These are phyloP conservation scores for Tylochromis polylepis DNA, from an alignment of 2,113 vertebrate species.

Conservation along the genomic window DNA sequence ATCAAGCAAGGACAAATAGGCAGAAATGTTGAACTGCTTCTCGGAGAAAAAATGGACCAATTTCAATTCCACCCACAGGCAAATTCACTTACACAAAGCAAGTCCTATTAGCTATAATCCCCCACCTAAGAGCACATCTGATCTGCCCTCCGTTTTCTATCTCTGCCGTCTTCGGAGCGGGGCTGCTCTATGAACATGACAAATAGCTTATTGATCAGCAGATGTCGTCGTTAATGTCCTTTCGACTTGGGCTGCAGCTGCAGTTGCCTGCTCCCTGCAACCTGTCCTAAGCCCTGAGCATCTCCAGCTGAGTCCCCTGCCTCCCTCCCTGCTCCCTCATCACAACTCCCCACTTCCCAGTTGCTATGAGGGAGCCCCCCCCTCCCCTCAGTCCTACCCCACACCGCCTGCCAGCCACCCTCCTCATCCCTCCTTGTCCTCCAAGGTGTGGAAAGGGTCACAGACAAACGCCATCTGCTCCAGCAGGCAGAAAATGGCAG, in stretches of 20 bases:
- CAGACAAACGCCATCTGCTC: conserved; percentile 52
- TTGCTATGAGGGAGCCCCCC: neutral
- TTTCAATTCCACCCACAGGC: conserved; percentile 7
- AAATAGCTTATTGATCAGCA: conserved; percentile 66
- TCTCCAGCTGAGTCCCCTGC: conserved; percentile 41
- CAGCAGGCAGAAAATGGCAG: conserved; percentile 28
- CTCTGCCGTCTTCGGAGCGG: neutral
- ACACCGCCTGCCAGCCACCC: neutral
- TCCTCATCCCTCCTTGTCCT: conserved; percentile 2
- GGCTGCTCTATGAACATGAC: conserved; percentile 44
- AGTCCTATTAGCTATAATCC: conserved; percentile 39
- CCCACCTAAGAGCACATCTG: conserved; percentile 13
- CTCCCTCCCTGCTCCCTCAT: neutral
- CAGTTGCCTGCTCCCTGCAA: neutral
- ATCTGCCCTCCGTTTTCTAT: conserved; percentile 15
- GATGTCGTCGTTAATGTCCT: conserved; percentile 50
- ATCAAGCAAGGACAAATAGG: neutral
- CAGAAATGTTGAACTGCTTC: neutral
- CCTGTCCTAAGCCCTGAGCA: conserved; percentile 11
- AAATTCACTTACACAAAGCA: conserved; percentile 34
- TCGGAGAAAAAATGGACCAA: neutral
- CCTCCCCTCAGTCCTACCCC: neutral
- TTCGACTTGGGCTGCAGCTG: conserved; percentile 35
- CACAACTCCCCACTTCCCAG: neutral
- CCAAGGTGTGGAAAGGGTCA: conserved; percentile 56